Conservation (phyloP, 1,140 invertebrate species). For the Probaryconus sp. region DNA sequence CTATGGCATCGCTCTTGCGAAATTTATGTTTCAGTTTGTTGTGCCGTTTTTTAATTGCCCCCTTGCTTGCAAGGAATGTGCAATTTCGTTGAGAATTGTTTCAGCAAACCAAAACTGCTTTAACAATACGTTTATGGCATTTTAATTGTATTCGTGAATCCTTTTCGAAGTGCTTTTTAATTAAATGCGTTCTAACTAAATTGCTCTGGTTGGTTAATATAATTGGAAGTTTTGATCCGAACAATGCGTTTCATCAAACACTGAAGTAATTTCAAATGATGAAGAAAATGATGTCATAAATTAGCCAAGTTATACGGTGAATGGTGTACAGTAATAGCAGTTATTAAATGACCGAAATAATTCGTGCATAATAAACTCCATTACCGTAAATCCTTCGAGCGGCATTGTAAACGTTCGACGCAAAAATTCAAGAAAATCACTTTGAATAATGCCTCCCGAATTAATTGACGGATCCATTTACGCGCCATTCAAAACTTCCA, state of each 20-base stretch:
- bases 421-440: background rate
- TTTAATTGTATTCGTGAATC: background rate
- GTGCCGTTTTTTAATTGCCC: conserved; percentile 3
- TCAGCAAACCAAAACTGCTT: conserved; percentile 1
- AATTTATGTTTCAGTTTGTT: too few species aligned
- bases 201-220: conserved; percentile 4
- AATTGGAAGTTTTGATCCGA: conserved; percentile 24
- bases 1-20: too few species aligned
- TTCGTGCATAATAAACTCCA: background rate
- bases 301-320: background rate
- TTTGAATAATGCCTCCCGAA: too few species aligned
- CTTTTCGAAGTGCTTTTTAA: conserved; percentile 7
- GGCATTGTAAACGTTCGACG: background rate
- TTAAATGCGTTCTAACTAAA: conserved; percentile 7
- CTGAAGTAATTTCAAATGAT: conserved; percentile 1
- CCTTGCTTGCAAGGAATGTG: background rate
- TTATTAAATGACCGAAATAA: background rate
- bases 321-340: conserved; percentile 4
- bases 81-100: conserved; percentile 15
- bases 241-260: conserved; percentile 39
- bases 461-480: conserved; percentile 21
- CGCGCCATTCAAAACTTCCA: conserved; percentile 3
- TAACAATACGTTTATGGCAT: conserved; percentile 24
- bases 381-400: background rate
- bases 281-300: conserved; percentile 11